phyloP scores from a whole-genome alignment of 2,888 invertebrate genomes.

The Sinotaia quadrata region DNA sequence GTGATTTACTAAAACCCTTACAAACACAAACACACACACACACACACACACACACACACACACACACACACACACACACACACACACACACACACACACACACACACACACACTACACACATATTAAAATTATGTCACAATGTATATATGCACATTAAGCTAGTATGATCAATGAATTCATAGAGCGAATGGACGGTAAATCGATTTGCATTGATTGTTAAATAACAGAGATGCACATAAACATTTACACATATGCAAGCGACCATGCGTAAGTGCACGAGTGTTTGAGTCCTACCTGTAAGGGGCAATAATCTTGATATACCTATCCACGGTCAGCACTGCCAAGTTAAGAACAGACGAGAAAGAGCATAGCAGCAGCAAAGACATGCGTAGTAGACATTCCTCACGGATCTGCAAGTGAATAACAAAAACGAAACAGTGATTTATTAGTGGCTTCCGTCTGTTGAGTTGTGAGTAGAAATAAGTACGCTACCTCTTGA shows the following conservation, averaged over 20 bases:
- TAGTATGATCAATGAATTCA: no score
- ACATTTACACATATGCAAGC: background rate
- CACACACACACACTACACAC: no score
- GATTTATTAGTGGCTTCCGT: background rate
- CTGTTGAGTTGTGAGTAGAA: background rate
- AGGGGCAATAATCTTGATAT: constrained; percentile 30
- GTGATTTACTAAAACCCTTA: no score
- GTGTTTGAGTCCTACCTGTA: constrained; percentile 25
- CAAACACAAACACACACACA: no score
- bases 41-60: no score
- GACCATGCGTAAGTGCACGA: background rate
- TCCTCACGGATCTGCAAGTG: background rate
- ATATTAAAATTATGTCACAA: no score
- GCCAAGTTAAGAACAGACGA: constrained; percentile 29
- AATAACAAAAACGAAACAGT: no score
- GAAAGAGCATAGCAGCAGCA: constrained; percentile 4
- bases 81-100: no score
- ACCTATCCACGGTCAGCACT: constrained; percentile 30
- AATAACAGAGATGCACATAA: background rate
- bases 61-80: no score
- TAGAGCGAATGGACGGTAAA: no score
- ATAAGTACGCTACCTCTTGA: background rate
- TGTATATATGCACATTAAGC: no score
- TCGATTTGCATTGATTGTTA: no score
- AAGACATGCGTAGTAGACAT: constrained; percentile 15